Percentiles rank a stretch among this genome's conserved stretches.
These are phyloP conservation scores for Heptranchias perlo DNA, from an alignment of 2,113 vertebrate species.

Conservation along the genomic window DNA sequence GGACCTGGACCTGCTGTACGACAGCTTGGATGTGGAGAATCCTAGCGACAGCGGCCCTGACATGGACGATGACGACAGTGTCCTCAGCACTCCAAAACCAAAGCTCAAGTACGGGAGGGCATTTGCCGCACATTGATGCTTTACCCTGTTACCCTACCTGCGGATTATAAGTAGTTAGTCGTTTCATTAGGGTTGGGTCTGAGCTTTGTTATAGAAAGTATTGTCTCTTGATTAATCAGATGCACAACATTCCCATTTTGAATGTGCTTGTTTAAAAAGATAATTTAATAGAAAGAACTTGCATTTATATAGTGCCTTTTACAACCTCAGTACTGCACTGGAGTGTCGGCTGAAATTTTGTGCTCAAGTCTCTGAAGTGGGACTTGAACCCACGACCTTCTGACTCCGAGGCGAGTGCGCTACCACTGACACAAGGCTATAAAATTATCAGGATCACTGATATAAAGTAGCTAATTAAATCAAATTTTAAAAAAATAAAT, in stretches of 20 bases:
- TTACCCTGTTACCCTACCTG: neutral
- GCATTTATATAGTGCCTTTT: neutral
- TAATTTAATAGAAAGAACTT: neutral
- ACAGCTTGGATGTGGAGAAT: constrained; percentile 88
- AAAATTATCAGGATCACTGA: neutral
- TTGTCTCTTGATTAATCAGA: neutral
- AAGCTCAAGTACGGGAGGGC: constrained; percentile 77
- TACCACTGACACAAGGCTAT: neutral
- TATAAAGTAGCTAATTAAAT: neutral
- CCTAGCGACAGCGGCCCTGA: constrained; percentile 92
- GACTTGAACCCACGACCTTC: neutral
- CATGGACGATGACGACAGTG: constrained; percentile 92
- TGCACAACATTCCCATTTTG: neutral
- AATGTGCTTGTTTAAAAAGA: neutral
- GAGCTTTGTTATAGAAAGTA: neutral
- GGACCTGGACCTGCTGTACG: constrained; percentile 81
- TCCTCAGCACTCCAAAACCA: constrained; percentile 91
- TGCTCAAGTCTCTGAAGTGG: neutral
- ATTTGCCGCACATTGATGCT: neutral
- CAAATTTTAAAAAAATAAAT: too few relatives aligned
- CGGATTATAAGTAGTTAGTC: neutral
- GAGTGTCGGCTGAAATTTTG: neutral
- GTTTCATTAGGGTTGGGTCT: neutral
- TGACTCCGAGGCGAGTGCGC: neutral
- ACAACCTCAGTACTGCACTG: neutral